Base-by-base conservation (phyloP, 2,888 invertebrate species). In the Drosophila tanythrix region DNA sequence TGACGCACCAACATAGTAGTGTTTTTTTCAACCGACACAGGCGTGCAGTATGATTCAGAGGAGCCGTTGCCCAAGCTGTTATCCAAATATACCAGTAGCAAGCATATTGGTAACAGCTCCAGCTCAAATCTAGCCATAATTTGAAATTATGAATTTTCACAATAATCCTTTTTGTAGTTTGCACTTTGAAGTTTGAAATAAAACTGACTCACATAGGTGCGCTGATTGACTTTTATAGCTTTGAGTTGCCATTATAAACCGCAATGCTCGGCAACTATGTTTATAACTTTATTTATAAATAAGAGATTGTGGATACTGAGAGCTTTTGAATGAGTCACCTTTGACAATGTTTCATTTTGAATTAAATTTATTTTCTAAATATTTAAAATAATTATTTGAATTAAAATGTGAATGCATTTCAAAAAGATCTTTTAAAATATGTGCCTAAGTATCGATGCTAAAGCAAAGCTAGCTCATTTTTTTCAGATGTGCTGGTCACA, bases 121-220 rank as follows among this genome's bases (percentile, higher is more conserved):
- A 40, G 31, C 1, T 36, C 43, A 18, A 36, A 10, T 25, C n/a
- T 3, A 11, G 31, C 6, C 80, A 76, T 76, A 0, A 52, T 57
- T 2, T 11, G n/a, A 21, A 56, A n/a, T n/a, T 29, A 13, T 8
- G 8, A 2, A 33, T 0, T 21, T 29, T 10, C 7, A 31, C 31
- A 35, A 27, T 36, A 40, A 8, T 35, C 27, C 11, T 33, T 31
- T 29, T 35, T 18, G 38, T n/a, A 50, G 43, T 51, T 40, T 4
- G 5, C 29, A 21, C n/a, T 25, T 25, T n/a, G 10, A 43, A 58
- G n/a, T 48, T 51, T n/a, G 18, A 21, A 51, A 11, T 29, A 18
- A 15, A 48, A 76, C 76, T 79, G 50, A 75, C 40, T 46, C 25
- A 35, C 5, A 35, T 15, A 8, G 8, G 7, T 8, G 5, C 0